Conservation (phyloP, 2,797 vertebrate genomes). For the Trachurus trachurus region DNA sequence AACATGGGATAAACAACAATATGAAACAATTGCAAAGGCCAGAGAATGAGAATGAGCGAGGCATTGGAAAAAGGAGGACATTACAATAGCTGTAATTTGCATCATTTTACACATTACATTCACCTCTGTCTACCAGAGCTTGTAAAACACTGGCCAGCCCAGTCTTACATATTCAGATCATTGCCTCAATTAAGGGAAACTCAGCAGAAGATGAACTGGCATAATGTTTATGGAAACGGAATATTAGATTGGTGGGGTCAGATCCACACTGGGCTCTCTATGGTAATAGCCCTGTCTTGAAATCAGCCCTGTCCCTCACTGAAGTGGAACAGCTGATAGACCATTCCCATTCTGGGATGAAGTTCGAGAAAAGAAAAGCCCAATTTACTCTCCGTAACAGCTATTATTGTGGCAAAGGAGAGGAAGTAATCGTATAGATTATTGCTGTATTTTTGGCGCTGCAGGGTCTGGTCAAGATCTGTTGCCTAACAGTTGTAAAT, state of each 20-base stretch:
- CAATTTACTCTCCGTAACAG: constrained; percentile 82
- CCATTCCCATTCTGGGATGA: constrained; percentile 80
- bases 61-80: constrained; percentile 44
- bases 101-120: constrained; percentile 88
- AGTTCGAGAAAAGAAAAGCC: constrained; percentile 86
- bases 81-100: constrained; percentile 86
- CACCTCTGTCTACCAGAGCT: constrained; percentile 80
- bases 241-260: constrained; percentile 88
- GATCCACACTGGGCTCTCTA: constrained; percentile 83
- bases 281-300: constrained; percentile 89
- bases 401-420: constrained; percentile 82
- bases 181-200: constrained; percentile 90
- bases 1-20: constrained; percentile 74
- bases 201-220: constrained; percentile 87
- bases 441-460: constrained; percentile 72
- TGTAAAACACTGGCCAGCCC: constrained; percentile 77
- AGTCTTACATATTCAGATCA: constrained; percentile 89
- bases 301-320: constrained; percentile 85
- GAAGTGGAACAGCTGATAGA: constrained; percentile 88
- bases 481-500: constrained; percentile 62
- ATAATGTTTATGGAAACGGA: constrained; percentile 90
- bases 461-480: constrained; percentile 44
- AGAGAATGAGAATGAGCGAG: constrained; percentile 47
- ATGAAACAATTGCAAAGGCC: constrained; percentile 62
- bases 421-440: constrained; percentile 79